Percentiles rank a stretch among this genome's conserved stretches.
Conservation (phyloP, 2,113 vertebrate genomes). For the Pterocles gutturalis region DNA sequence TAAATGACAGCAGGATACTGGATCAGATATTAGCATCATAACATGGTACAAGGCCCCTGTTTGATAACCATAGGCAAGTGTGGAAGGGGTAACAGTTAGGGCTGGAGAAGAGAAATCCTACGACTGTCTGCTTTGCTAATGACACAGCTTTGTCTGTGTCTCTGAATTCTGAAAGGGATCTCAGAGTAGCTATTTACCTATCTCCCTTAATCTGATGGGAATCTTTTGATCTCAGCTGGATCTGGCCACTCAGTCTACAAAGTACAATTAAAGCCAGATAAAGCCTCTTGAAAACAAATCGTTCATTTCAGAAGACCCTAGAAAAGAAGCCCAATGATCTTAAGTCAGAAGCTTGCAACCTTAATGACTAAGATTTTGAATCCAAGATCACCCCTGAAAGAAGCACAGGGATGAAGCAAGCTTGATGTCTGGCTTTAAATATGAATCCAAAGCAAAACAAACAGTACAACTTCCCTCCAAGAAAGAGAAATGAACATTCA, state of each 20-base stretch:
- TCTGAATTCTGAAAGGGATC: background rate
- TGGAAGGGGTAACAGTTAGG: background rate
- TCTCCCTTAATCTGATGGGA: conserved; percentile 49
- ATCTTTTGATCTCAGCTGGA: conserved; percentile 70
- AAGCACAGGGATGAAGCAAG: background rate
- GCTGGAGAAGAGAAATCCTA: conserved; percentile 30
- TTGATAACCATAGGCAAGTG: conserved; percentile 23
- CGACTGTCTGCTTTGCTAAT: conserved; percentile 61
- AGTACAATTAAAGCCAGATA: conserved; percentile 39
- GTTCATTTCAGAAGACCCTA: background rate
- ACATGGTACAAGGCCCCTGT: background rate
- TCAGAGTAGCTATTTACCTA: conserved; percentile 9
- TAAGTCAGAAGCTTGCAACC: background rate
- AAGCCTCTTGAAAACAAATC: conserved; percentile 36
- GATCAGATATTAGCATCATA: background rate
- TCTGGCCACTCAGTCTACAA: conserved; percentile 48
- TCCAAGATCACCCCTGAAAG: background rate
- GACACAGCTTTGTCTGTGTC: conserved; percentile 37
- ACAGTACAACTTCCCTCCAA: background rate
- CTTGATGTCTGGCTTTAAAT: background rate
- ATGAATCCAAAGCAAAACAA: background rate
- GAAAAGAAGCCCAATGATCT: background rate
- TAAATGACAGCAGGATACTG: background rate
- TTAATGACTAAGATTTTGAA: background rate
- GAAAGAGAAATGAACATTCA: background rate